These are phyloP conservation scores for Sesamia inferens DNA, from an alignment of 2,888 invertebrate species.

Conservation along the genomic window DNA sequence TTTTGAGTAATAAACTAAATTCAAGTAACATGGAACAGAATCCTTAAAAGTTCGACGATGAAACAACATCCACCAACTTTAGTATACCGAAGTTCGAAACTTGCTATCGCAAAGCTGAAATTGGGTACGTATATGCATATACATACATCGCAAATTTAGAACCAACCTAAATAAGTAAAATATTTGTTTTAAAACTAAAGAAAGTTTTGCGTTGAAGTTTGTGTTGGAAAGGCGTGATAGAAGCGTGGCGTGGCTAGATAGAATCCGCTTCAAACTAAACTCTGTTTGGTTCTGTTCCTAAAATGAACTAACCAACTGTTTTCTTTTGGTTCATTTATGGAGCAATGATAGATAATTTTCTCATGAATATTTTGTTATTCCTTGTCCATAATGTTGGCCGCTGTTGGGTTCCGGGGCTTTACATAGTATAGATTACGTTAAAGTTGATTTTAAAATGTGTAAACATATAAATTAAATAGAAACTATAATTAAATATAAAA, in stretches of 20 bases:
- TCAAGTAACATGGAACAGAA: slow-evolving; percentile 18
- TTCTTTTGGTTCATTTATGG: neutral
- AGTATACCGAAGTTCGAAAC: slow-evolving; percentile 18
- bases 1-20: neutral
- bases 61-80: slow-evolving; percentile 32
- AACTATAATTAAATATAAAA: too few species aligned
- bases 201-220: neutral
- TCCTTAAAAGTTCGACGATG: slow-evolving; percentile 5
- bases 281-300: neutral
- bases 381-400: too few species aligned
- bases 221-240: neutral
- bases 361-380: too few species aligned
- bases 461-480: too few species aligned
- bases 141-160: neutral
- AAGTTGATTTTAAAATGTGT: too few species aligned
- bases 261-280: neutral
- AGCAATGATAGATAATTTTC: neutral
- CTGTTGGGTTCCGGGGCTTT: too few species aligned
- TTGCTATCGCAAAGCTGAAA: slow-evolving; percentile 2
- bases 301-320: neutral
- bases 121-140: slow-evolving; percentile 13
- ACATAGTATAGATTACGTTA: too few species aligned
- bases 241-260: neutral
- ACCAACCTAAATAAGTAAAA: slow-evolving; percentile 2
- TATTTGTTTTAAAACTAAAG: neutral